phyloP scores from a whole-genome alignment of 2,888 invertebrate species.

The Camponotus fellah region DNA sequence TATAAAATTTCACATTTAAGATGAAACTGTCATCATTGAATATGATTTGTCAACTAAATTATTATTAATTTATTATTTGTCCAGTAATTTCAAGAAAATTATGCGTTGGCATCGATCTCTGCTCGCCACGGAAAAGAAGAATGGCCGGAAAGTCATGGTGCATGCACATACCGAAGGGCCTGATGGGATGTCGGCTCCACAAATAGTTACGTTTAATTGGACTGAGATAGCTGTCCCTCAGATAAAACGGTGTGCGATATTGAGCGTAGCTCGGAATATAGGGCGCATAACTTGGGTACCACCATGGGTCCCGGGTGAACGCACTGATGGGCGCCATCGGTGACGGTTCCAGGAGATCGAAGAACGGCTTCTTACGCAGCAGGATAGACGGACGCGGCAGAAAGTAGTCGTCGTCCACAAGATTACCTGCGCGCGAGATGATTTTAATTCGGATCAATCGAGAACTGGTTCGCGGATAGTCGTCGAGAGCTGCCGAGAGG shows the following conservation, averaged over 20 bases:
- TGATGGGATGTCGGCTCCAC: conserved; percentile 96
- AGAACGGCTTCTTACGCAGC: conserved; percentile 86
- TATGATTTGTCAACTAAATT: neutral
- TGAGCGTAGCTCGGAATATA: conserved; percentile 89
- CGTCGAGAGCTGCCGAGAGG: conserved; percentile 24
- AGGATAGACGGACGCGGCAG: conserved; percentile 82
- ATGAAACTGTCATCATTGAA: neutral
- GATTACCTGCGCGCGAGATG: conserved; percentile 76
- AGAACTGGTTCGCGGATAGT: conserved; percentile 14
- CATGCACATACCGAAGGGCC: conserved; percentile 94
- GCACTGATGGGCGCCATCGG: conserved; percentile 92
- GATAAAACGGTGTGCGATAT: conserved; percentile 92
- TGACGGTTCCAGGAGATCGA: conserved; percentile 93
- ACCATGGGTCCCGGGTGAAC: conserved; percentile 95
- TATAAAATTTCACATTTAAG: neutral
- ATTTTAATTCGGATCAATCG: conserved; percentile 39
- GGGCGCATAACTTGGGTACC: conserved; percentile 94
- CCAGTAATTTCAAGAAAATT: neutral
- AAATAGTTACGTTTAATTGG: conserved; percentile 96
- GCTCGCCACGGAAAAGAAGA: neutral
- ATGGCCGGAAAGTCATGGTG: neutral
- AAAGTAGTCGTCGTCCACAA: conserved; percentile 77
- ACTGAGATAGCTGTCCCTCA: conserved; percentile 95
- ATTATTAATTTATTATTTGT: neutral
- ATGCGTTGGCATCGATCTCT: conserved; percentile 20